Conservation (phyloP, 2,888 invertebrate species). For the Machimus rusticus region DNA sequence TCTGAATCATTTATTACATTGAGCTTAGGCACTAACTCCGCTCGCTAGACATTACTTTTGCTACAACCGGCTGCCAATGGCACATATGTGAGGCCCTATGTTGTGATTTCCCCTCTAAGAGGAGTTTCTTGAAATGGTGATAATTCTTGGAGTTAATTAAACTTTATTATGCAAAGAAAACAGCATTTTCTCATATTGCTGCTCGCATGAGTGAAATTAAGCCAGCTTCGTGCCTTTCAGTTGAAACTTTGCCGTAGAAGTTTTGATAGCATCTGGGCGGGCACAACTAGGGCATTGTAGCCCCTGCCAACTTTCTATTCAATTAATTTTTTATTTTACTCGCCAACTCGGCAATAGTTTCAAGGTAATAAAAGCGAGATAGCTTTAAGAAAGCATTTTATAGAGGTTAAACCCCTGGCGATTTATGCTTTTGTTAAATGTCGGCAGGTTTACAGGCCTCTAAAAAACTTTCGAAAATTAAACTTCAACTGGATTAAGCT, state of each 20-base stretch:
- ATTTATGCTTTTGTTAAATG: background rate
- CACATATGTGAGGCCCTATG: background rate
- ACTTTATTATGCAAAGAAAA: conserved; percentile 32
- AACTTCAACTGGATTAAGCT: background rate
- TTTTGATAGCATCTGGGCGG: conserved; percentile 12
- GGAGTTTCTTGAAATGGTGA: conserved; percentile 16
- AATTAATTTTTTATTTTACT: background rate
- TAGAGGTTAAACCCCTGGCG: background rate
- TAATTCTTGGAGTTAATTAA: conserved; percentile 32
- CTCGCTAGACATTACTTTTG: background rate
- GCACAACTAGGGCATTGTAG: background rate
- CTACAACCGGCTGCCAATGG: background rate
- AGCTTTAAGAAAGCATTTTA: background rate
- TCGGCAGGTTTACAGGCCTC: background rate
- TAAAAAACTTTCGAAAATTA: background rate
- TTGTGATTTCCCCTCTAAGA: background rate
- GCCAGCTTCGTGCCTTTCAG: background rate
- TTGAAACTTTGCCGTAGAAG: background rate
- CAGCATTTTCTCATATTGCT: conserved; percentile 21
- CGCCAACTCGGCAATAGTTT: background rate
- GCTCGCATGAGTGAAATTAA: conserved; percentile 10
- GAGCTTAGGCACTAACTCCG: background rate
- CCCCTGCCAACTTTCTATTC: background rate
- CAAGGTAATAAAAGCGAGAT: background rate
- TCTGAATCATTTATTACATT: conserved; percentile 27